Conservation (phyloP, 2,797 vertebrate genomes). For the Phylloscopus collybita region DNA sequence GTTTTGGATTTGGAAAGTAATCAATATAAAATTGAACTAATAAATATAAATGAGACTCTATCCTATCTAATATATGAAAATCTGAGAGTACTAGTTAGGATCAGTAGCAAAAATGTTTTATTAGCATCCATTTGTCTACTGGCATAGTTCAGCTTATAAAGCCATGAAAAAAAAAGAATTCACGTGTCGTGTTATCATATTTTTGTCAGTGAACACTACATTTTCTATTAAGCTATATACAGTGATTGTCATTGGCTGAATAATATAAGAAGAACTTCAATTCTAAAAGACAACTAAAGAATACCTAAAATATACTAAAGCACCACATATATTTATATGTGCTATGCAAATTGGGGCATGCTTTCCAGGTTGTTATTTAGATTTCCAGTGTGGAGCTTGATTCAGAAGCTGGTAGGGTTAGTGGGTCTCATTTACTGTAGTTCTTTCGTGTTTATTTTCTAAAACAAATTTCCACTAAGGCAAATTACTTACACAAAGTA, state of each 20-base stretch:
- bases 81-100: not conserved
- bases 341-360: not conserved
- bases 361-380: not conserved
- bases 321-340: not conserved
- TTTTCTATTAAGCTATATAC: not conserved
- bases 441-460: not conserved
- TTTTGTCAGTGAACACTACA: not conserved
- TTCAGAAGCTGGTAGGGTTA: not conserved
- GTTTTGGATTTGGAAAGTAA: not conserved
- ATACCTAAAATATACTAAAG: not conserved
- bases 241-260: not conserved
- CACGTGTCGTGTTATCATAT: not conserved
- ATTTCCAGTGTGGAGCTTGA: not conserved
- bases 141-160: not conserved
- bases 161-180: not conserved
- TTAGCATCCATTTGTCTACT: not conserved
- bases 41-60: not conserved
- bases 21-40: not conserved
- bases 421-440: not conserved
- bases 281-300: not conserved
- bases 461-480: not conserved
- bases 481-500: not conserved
- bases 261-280: not conserved
- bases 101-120: not conserved
- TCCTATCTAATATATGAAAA: not conserved